These are phyloP conservation scores for Littorina saxatilis DNA, from an alignment of 1,140 invertebrate species.

Conservation along the genomic window DNA sequence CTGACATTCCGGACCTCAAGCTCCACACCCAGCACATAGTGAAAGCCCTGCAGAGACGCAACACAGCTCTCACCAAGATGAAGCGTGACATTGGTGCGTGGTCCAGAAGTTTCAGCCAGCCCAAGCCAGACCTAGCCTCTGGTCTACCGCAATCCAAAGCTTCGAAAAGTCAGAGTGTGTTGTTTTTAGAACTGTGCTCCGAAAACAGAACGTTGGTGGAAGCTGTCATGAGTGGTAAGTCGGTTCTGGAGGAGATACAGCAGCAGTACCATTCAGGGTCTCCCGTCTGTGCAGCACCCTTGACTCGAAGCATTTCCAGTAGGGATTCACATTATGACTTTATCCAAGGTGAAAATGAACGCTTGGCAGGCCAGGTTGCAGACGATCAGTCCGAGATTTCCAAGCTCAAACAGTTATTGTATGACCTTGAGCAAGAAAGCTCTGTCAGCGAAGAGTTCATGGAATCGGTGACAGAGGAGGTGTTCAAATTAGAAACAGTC, in stretches of 20 bases:
- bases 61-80: not conserved
- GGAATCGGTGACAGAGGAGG: conserved; percentile 43
- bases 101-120: not conserved
- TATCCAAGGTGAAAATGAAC: not conserved
- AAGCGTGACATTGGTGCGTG: not conserved
- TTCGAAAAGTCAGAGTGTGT: not conserved
- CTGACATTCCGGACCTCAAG: not conserved
- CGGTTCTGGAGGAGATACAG: conserved; percentile 22
- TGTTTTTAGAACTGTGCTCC: not conserved
- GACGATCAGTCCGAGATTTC: conserved; percentile 59
- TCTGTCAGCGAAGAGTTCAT: conserved; percentile 43
- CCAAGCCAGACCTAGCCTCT: not conserved
- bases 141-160: not conserved
- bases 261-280: conserved; percentile 1
- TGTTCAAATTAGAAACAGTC: conserved; percentile 33
- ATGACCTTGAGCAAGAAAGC: conserved; percentile 42
- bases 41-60: not conserved
- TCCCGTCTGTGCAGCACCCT: not conserved
- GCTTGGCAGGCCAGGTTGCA: conserved; percentile 7
- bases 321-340: not conserved
- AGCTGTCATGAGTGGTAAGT: conserved; percentile 1
- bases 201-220: not conserved
- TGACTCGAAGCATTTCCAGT: not conserved
- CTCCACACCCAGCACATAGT: not conserved
- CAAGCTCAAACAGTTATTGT: conserved; percentile 48